Evolutionary conservation across 2,888 invertebrate genomes (phyloP), one percentile per base, ranked within the genome.

Genomic region (Odontomyia ornata): DNA sequence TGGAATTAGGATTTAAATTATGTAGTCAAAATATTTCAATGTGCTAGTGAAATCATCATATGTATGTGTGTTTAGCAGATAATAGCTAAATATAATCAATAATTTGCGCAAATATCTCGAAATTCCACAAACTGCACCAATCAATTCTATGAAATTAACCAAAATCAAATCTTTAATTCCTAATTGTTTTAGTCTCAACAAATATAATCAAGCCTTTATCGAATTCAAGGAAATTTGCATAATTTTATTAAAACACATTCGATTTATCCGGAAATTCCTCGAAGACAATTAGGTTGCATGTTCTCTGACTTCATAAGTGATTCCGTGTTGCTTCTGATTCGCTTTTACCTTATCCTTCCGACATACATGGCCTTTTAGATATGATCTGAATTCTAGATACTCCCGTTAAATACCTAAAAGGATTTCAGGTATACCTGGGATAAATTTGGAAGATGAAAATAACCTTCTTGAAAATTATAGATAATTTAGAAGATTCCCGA

Each of bases 281-380:
- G 52, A 52, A 52, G 18, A 52, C 52, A 52, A 52, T 52, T 52
- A 52, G 52, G 15, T 52, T 52, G 52, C 52, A 52, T n/a, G 52
- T n/a, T 18, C 4, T 4, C n/a, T 9, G 52, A 15, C 4, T n/a
- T 2, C 18, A n/a, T n/a, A 52, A 15, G 18, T n/a, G 7, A 15
- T n/a, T 52, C n/a, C 43, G 43, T 13, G 43, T 18, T 18, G 18
- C n/a, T 7, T 43, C 43, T 13, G 13, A 52, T 52, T 52, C 52
- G 18, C 18, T 52, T 18, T 18, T n/a, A n/a, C 7, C 18, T 18
- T 52, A 13, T 52, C 15, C 52, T 52, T 52, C 15, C 52, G n/a
- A 13, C 18, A 9, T 43, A 13, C 52, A n/a, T 52, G 13, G 18
- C 7, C 5, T 15, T 52, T 18, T 4, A 15, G 52, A 52, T 9